phyloP scores from a whole-genome alignment of 1,140 invertebrate genomes.

The Neodiprion pinetum region DNA sequence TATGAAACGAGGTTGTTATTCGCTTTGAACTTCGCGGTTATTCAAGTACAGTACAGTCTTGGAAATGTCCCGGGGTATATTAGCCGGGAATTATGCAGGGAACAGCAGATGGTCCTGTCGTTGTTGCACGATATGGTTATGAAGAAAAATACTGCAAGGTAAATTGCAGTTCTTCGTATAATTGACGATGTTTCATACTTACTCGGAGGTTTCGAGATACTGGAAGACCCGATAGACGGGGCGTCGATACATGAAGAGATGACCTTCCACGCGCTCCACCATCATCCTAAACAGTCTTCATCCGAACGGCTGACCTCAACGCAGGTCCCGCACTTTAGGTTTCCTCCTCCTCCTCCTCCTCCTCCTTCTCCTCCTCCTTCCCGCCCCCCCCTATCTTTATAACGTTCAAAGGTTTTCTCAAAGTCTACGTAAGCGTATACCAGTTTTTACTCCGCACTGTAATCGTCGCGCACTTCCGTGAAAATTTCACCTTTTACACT shows the following conservation, averaged over 20 bases:
- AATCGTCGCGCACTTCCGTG: too few species aligned
- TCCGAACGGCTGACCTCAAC: constrained; percentile 36
- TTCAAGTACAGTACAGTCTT: too few species aligned
- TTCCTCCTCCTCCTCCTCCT: neutral
- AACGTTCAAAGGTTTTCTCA: neutral
- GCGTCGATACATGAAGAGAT: constrained; percentile 75
- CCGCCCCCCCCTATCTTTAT: neutral
- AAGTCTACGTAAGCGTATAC: neutral
- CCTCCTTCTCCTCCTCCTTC: neutral
- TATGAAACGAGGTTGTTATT: too few species aligned
- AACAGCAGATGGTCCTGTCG: too few species aligned
- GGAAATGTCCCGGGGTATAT: too few species aligned
- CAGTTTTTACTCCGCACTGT: too few species aligned
- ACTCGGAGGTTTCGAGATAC: constrained; percentile 73
- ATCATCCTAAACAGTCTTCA: constrained; percentile 62
- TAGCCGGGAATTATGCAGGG: too few species aligned
- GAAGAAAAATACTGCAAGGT: too few species aligned
- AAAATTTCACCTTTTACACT: too few species aligned
- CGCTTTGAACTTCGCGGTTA: too few species aligned
- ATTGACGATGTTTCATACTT: constrained; percentile 41
- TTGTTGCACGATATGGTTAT: too few species aligned
- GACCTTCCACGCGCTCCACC: constrained; percentile 74
- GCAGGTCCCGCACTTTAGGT: constrained; percentile 4
- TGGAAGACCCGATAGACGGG: constrained; percentile 79
- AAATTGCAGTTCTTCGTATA: neutral